Conservation (phyloP, 2,797 vertebrate genomes). For the Hemitrygon akajei region DNA sequence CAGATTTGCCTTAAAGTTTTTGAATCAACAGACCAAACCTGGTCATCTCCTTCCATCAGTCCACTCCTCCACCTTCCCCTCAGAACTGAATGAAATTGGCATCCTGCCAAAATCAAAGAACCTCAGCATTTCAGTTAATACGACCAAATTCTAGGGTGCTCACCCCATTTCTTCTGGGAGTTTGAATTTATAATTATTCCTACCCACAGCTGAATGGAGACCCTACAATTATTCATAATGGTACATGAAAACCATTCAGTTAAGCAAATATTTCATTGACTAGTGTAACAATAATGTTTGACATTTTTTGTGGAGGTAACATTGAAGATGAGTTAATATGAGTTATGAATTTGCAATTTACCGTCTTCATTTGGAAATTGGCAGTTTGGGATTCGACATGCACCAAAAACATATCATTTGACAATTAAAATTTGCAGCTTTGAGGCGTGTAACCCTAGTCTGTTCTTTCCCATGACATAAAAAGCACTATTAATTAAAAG, state of each 20-base stretch:
- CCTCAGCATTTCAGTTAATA: not conserved
- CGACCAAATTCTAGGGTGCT: not conserved
- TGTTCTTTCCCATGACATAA: constrained; percentile 4
- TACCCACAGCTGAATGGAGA: too few species aligned
- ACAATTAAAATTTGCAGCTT: not conserved
- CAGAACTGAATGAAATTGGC: not conserved
- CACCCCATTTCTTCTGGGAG: not conserved
- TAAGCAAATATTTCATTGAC: too few species aligned
- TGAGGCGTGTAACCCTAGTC: not conserved
- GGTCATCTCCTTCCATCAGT: not conserved
- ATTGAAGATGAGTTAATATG: not conserved
- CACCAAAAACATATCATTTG: not conserved
- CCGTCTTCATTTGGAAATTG: not conserved
- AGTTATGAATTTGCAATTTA: not conserved
- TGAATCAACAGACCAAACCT: not conserved
- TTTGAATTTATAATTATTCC: too few species aligned
- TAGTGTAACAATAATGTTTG: too few species aligned
- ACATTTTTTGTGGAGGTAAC: too few species aligned
- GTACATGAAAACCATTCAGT: too few species aligned
- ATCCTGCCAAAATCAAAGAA: not conserved
- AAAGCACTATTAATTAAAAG: not conserved
- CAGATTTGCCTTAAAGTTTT: not conserved
- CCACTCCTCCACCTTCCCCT: not conserved
- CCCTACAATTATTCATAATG: too few species aligned
- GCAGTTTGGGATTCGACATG: not conserved